These are phyloP conservation scores for Furnarius figulus DNA, from an alignment of 2,113 vertebrate genomes.

Conservation along the genomic window DNA sequence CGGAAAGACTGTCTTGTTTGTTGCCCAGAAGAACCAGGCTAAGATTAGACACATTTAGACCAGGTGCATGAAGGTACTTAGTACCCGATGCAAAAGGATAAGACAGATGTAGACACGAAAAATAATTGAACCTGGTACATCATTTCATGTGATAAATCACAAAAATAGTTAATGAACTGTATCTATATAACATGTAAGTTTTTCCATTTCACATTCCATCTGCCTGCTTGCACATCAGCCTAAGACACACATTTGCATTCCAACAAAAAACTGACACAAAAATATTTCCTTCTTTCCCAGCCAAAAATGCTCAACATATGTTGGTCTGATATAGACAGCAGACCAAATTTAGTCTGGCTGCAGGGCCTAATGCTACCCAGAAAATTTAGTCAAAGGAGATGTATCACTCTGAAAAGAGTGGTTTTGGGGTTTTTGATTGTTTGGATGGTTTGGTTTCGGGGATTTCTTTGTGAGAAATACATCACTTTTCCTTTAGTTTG, in stretches of 20 bases:
- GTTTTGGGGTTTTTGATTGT: neutral
- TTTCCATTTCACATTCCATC: neutral
- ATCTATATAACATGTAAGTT: neutral
- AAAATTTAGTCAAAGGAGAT: neutral
- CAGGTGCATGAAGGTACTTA: neutral
- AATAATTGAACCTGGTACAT: fast-evolving
- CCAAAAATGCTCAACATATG: neutral
- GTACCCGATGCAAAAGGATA: neutral
- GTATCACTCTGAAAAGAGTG: neutral
- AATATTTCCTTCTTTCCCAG: neutral
- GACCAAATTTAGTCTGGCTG: neutral
- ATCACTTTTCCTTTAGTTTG: neutral
- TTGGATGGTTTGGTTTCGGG: neutral
- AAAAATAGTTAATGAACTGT: neutral
- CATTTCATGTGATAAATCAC: neutral
- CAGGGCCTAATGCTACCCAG: neutral
- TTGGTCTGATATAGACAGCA: neutral
- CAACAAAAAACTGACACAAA: neutral
- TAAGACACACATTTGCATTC: neutral
- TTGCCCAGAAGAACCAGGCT: neutral
- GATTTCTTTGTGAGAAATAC: neutral
- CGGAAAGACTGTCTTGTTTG: neutral
- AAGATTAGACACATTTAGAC: neutral
- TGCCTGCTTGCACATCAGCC: neutral
- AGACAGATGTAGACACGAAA: neutral